Evolutionary conservation across 2,797 vertebrate genomes (phyloP), one percentile per base, ranked within the genome.

Genomic region (Scolopax bukidnonensis): DNA sequence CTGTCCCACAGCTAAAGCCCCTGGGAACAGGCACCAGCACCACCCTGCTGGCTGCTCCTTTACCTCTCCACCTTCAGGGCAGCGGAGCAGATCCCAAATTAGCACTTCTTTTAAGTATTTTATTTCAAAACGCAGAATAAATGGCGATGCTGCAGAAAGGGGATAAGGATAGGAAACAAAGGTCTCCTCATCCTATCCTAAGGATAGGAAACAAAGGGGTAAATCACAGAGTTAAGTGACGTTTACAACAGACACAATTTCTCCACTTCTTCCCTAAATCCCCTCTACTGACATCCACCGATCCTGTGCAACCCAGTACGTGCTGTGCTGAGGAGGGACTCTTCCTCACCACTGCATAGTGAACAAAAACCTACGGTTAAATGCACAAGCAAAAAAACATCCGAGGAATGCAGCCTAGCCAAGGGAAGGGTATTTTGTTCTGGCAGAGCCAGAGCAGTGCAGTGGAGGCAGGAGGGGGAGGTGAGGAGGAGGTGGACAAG

Each of bases 1-100:
- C 20, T 1, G 4, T 1, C 2, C n/a, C 3, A 0, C 18, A 16
- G 18, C 9, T 4, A 27, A 67, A 63, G 18, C 5, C 32, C 17
- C 19, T 5, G 4, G 40, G 25, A 59, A n/a, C 3, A 17, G 16
- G 24, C 20, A 45, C 25, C 11, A 13, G 48, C 25, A 48, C 10
- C 2, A 1, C 16, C 25, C 32, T 61, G 38, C 24, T 64, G 28
- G 7, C 36, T 25, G 17, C 41, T n/a, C 4, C 51, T 65, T 51
- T 11, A 36, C 1, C 1, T 19, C 11, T 76, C 19, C 2, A 1
- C 16, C 60, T 32, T 47, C 8, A 0, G 21, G 25, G 21, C 0
- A 1, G 24, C 8, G 11, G 73, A 69, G 43, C 32, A 78, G 21
- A 75, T 60, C 9, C 10, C 23, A 57, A 38, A 81, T 43, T 3